Evolutionary conservation across 2,888 invertebrate genomes (phyloP), one percentile per base, ranked within the genome.

Genomic region (Heterodera filipjevi): DNA sequence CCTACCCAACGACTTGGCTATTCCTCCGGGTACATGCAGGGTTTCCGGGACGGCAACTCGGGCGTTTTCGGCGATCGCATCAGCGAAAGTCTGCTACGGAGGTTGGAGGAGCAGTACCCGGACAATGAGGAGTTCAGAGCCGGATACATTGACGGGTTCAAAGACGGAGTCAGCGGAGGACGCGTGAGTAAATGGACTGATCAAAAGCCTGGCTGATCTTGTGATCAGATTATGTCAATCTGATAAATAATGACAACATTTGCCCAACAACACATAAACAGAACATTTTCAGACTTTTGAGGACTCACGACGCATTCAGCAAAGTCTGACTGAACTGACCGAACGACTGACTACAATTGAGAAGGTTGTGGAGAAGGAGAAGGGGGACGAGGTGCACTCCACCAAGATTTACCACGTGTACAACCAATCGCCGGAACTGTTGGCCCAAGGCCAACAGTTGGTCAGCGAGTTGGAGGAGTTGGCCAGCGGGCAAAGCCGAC

Each of bases 351-450:
- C 87, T 10, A 87, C 89, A 14, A 81, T 89, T 32, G 85, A 86
- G 64, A 83, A 85, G 68, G 76, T 89, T 16, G 80, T 89, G 44
- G 85, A 85, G 46, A 85, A 85, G 71, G 77, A 76, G 16, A 82
- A 84, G 59, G 89, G 89, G 74, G 89, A 89, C 77, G 89, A 89
- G 80, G 86, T 89, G 49, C 89, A 89, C 78, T 86, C 88, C n/a
- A 89, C 89, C 5, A 89, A 89, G 82, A 89, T 89, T 82, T 89
- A 89, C 81, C 89, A 89, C 82, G 89, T 89, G 79, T 89, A 89
- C 82, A 89, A 89, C 76, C 89, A 89, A 80, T 86, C 88, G 68
- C 87, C 87, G 32, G 89, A 89, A 33, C 30, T 73, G 30, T 22
- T 77, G 16, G 79, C 81, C 19, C 76, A 76, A 49, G 89, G 89